phyloP scores from a whole-genome alignment of 2,888 invertebrate species.

The Agrypnus murinus region DNA sequence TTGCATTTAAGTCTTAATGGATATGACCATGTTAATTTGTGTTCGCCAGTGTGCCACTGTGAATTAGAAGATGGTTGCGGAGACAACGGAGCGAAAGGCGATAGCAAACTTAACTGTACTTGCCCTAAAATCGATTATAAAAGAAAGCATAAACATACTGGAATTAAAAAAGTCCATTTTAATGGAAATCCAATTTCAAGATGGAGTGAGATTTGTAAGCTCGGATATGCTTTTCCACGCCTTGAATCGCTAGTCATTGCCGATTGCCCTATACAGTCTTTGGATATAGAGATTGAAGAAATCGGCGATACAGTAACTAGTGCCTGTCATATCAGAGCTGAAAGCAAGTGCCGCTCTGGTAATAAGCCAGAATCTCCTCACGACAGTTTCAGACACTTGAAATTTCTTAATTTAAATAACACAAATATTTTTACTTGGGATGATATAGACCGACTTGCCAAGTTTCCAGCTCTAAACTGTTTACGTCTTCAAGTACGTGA shows the following conservation, averaged over 20 bases:
- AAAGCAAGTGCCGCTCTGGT: slow-evolving; percentile 76
- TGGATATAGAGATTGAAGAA: slow-evolving; percentile 65
- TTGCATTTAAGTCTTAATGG: slow-evolving; percentile 94
- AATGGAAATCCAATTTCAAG: slow-evolving; percentile 90
- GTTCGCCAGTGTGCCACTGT: slow-evolving; percentile 65
- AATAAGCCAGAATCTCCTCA: slow-evolving; percentile 75
- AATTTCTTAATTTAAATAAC: slow-evolving; percentile 89
- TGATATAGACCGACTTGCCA: slow-evolving; percentile 89
- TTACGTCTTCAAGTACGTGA: slow-evolving; percentile 84
- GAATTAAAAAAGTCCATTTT: slow-evolving; percentile 88
- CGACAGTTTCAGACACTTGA: slow-evolving; percentile 79
- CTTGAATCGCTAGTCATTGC: slow-evolving; percentile 90
- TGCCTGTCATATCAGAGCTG: slow-evolving; percentile 71
- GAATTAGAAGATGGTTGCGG: slow-evolving; percentile 41
- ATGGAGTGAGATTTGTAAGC: slow-evolving; percentile 88
- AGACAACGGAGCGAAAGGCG: slow-evolving; percentile 52
- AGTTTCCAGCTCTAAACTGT: slow-evolving; percentile 88
- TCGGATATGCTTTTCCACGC: slow-evolving; percentile 90
- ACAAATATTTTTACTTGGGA: slow-evolving; percentile 90
- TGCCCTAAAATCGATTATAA: slow-evolving; percentile 62
- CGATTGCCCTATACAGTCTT: slow-evolving; percentile 84
- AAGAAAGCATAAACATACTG: slow-evolving; percentile 73
- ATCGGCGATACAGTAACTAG: slow-evolving; percentile 52
- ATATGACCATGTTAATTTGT: slow-evolving; percentile 84
- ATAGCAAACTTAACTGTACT: slow-evolving; percentile 57